Base-by-base conservation (phyloP, 2,888 invertebrate species). In the Apoderus coryli region DNA sequence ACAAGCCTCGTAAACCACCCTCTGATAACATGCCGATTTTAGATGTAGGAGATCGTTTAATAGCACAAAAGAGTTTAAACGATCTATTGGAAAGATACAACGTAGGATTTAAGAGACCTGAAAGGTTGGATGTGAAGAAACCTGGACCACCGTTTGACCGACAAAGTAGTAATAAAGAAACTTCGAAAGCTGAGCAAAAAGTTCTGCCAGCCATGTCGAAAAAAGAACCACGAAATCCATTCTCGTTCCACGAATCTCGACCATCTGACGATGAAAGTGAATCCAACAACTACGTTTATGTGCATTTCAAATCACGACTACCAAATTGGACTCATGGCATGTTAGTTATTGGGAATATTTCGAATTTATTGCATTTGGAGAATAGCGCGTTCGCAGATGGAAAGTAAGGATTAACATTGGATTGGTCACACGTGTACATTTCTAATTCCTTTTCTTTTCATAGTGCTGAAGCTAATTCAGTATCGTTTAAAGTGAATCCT, bases 91-190 rank as follows among this genome's bases (percentile, higher is more conserved):
- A 62, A 16, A 67, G 71, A 54, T 67, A 64, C 51, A 72, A 72
- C 61, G 64, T 72, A 59, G 85, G 80, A 39, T 90, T 89, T 63
- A 79, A 82, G 47, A 70, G 89, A 48, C 77, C 79, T 46, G 89
- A 89, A 64, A 68, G 90, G 49, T 68, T 88, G 41, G 89, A 90
- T 61, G 89, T 89, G 29, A 90, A 90, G 63, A 90, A 90, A 62
- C 89, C 90, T n/a, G 89, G 89, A 34, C 89, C 90, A 28, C 73
- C 72, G 35, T 75, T 76, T 59, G 71, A 75, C 50, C 69, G 72
- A 33, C 75, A 77, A 60, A 72, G 57, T 16, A 34, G 38, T n/a
- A 45, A 7, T 16, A 16, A 16, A 7, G 6, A 16, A 7, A 16
- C 7, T 5, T 16, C 5, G 14, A 30, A 27, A 10, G 24, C 16